A percentile compares a stretch with the other conserved stretches of the same genome.
These are phyloP conservation scores for Pterophyllum scalare DNA, from an alignment of 2,113 vertebrate genomes.

Conservation along the genomic window DNA sequence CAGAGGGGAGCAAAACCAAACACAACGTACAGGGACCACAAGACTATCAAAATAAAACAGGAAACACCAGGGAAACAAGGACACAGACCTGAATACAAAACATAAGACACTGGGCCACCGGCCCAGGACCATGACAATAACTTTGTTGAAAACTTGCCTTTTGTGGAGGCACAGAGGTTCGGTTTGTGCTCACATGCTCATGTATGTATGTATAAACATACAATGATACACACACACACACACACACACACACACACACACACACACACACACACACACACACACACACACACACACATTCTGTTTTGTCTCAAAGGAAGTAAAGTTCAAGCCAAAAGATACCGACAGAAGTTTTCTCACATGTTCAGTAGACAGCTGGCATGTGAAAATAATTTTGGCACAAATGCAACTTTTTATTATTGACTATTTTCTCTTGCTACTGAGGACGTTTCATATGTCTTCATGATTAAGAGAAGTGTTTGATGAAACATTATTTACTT, in stretches of 20 bases:
- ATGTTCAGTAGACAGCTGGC: too few species aligned
- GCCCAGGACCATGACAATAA: too few species aligned
- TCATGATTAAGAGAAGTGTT: neutral
- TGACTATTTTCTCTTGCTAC: neutral
- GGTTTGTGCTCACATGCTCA: neutral
- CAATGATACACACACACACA: too few species aligned
- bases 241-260: neutral
- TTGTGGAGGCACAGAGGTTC: slow-evolving; percentile 10
- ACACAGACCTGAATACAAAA: too few species aligned
- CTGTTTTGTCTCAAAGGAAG: neutral
- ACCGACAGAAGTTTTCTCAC: neutral
- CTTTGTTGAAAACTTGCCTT: slow-evolving; percentile 24
- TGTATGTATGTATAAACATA: neutral
- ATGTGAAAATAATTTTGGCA: neutral
- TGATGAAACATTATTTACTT: neutral
- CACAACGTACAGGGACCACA: too few species aligned
- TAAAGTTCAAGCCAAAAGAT: neutral
- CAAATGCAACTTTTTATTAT: neutral
- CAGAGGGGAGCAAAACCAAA: too few species aligned
- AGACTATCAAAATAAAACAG: too few species aligned
- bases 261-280: too few species aligned
- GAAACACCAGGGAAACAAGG: too few species aligned
- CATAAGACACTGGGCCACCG: too few species aligned
- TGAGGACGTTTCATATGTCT: neutral
- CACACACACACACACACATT: neutral